Conservation (phyloP, 2,888 invertebrate genomes). For the Melanophora roralis region DNA sequence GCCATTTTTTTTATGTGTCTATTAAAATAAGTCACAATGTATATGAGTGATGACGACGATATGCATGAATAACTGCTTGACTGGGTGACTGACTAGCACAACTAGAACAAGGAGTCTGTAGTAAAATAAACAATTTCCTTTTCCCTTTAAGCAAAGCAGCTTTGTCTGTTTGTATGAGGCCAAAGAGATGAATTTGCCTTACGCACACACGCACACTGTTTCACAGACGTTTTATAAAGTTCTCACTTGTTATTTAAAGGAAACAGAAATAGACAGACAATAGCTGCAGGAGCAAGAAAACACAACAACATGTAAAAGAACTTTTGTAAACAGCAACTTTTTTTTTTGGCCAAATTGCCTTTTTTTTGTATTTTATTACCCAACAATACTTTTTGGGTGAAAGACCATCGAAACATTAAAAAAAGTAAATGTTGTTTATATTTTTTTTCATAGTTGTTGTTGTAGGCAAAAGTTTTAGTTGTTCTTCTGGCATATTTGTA, state of each 20-base stretch:
- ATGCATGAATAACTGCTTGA: neutral
- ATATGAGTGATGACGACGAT: neutral
- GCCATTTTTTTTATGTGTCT: constrained; percentile 45
- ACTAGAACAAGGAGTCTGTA: constrained; percentile 47
- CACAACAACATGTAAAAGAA: constrained; percentile 1
- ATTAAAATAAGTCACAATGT: neutral
- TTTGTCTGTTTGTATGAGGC: no score
- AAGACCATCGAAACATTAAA: constrained; percentile 42
- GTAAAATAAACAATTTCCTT: neutral
- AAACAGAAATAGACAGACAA: constrained; percentile 24
- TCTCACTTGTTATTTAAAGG: neutral
- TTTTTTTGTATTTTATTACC: constrained; percentile 31
- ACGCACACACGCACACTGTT: neutral
- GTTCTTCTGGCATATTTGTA: constrained; percentile 4
- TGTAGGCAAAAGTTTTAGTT: constrained; percentile 3
- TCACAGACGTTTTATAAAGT: neutral
- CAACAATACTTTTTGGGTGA: constrained; percentile 34
- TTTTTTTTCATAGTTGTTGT: constrained; percentile 1
- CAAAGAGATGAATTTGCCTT: neutral
- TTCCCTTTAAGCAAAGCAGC: neutral
- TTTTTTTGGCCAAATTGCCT: neutral
- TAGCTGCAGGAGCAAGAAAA: neutral
- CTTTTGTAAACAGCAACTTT: constrained; percentile 32
- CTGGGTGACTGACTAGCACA: neutral
- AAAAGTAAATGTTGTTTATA: constrained; percentile 23